Evolutionary conservation across 2,113 vertebrate genomes (phyloP).

Genomic region (Morphnarchus princeps): DNA sequence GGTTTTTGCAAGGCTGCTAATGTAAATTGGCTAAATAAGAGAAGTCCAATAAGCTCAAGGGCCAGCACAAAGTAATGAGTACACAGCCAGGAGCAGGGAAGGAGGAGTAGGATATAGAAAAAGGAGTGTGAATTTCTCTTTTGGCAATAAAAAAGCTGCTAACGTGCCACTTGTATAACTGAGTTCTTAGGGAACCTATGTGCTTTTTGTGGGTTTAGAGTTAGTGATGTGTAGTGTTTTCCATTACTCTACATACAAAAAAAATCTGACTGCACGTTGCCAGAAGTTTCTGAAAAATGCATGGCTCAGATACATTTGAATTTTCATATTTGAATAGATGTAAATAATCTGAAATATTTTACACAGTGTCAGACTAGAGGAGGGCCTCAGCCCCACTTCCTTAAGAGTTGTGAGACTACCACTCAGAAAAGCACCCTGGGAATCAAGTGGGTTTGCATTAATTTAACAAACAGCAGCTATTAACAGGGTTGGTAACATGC

Average conservation of each 20-base stretch:
- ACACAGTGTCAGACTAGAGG: background rate
- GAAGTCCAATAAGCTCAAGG: background rate
- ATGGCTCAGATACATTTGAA: background rate
- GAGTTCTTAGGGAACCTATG: background rate
- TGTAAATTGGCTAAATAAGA: background rate
- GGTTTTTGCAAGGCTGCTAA: background rate
- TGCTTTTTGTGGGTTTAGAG: background rate
- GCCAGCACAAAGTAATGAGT: background rate
- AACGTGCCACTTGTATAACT: background rate
- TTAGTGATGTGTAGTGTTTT: background rate
- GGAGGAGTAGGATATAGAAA: background rate
- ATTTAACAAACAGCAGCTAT: slow-evolving; percentile 50
- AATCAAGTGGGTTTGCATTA: slow-evolving; percentile 41
- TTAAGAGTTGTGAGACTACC: slow-evolving; percentile 2
- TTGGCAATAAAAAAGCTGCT: background rate
- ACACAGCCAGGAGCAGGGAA: background rate
- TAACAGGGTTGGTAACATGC: slow-evolving; percentile 50
- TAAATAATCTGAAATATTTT: background rate
- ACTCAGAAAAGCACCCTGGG: slow-evolving; percentile 39
- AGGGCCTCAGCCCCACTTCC: slow-evolving; percentile 2
- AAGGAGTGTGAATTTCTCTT: background rate
- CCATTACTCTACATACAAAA: background rate
- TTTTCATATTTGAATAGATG: background rate
- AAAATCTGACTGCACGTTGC: background rate
- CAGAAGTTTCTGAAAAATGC: background rate